phyloP scores from a whole-genome alignment of 1,140 invertebrate genomes.

The Cataglyphis hispanica region DNA sequence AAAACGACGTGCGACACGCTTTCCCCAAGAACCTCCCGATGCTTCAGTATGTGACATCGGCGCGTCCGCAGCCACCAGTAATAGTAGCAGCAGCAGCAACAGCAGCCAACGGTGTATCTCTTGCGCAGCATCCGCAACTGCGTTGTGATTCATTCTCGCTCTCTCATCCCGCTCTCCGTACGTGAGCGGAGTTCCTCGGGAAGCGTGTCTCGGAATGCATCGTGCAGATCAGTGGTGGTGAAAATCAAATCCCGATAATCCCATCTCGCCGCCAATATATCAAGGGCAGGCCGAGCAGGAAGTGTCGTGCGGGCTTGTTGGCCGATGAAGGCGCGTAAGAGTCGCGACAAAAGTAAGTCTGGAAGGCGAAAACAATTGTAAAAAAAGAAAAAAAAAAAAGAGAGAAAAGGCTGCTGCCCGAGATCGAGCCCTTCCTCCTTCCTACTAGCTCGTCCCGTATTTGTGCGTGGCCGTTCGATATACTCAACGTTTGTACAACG shows the following conservation, averaged over 20 bases:
- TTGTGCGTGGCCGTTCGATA: slow-evolving; percentile 29
- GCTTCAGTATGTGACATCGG: slow-evolving; percentile 34
- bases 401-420: slow-evolving; percentile 46
- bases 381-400: slow-evolving; percentile 14
- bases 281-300: slow-evolving; percentile 15
- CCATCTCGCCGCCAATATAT: slow-evolving; percentile 28
- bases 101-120: background rate
- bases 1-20: slow-evolving; percentile 32
- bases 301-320: slow-evolving; percentile 43
- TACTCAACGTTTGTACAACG: slow-evolving; percentile 31
- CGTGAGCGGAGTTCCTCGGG: slow-evolving; percentile 14
- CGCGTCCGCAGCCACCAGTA: slow-evolving; percentile 22
- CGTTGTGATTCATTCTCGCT: slow-evolving; percentile 22
- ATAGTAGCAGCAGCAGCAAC: background rate
- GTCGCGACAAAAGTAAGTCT: slow-evolving; percentile 84
- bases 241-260: slow-evolving; percentile 38
- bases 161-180: slow-evolving; percentile 7
- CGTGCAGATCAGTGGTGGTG: slow-evolving; percentile 43
- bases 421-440: slow-evolving; percentile 68
- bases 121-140: slow-evolving; percentile 57
- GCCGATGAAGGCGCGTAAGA: slow-evolving; percentile 82
- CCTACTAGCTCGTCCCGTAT: slow-evolving; percentile 21
- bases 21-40: background rate
- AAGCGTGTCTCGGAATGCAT: slow-evolving; percentile 41
- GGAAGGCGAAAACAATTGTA: slow-evolving; percentile 59